Evolutionary conservation across 2,888 invertebrate genomes (phyloP).

Genomic region (Pseudeuparius sepicola): DNA sequence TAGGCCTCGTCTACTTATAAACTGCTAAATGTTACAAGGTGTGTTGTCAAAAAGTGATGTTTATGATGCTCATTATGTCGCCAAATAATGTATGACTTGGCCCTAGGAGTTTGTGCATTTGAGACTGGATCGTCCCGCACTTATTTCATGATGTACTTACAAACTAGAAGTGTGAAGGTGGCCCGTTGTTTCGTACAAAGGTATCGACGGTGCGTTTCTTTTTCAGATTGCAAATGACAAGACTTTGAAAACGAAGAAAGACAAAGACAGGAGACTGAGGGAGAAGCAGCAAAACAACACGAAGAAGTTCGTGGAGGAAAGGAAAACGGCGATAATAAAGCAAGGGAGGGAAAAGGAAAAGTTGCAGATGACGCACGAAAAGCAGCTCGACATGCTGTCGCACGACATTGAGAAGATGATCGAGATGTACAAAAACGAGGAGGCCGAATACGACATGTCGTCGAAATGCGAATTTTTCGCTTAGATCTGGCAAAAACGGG

Average conservation of each 20-base stretch:
- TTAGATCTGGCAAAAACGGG: no score
- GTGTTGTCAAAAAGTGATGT: no score
- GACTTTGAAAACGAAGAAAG: conserved; percentile 91
- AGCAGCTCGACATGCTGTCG: conserved; percentile 80
- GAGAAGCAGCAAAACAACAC: conserved; percentile 98
- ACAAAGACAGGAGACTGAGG: conserved; percentile 84
- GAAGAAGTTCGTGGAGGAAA: conserved; percentile 93
- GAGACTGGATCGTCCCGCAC: no score
- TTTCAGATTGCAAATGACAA: conserved; percentile 71
- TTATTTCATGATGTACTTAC: no score
- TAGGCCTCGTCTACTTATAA: no score
- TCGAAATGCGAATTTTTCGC: conserved; percentile 86
- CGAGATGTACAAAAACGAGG: conserved; percentile 91
- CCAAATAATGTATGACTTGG: no score
- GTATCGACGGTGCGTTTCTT: no score
- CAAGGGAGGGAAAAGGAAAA: conserved; percentile 88
- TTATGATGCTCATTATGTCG: no score
- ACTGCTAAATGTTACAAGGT: no score
- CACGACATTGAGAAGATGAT: conserved; percentile 84
- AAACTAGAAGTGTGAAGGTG: no score
- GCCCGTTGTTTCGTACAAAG: no score
- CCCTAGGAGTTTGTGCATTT: no score
- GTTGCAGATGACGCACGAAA: conserved; percentile 82
- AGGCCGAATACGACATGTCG: conserved; percentile 80
- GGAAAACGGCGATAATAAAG: conserved; percentile 78